Conservation (phyloP, 1,140 invertebrate species). For the Globodera rostochiensis region DNA sequence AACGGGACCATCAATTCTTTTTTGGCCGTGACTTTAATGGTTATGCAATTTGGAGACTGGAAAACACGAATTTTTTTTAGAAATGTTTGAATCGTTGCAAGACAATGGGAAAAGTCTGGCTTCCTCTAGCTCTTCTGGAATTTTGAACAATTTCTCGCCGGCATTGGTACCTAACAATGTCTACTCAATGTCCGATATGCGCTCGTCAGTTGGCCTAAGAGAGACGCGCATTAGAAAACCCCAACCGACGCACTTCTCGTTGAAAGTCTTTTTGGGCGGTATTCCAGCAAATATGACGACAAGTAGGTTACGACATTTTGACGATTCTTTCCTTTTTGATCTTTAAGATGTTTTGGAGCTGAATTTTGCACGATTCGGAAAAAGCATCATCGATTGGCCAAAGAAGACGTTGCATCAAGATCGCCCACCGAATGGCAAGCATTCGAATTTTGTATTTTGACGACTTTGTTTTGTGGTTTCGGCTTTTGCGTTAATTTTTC, state of each 20-base stretch:
- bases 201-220: background rate
- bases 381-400: conserved; percentile 34
- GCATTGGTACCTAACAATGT: background rate
- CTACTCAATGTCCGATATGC: background rate
- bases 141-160: background rate
- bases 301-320: conserved; percentile 17
- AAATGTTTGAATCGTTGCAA: conserved; percentile 13
- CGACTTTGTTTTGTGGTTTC: background rate
- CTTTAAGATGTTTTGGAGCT: conserved; percentile 29
- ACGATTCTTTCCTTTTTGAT: background rate
- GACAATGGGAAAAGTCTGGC: background rate
- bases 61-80: background rate
- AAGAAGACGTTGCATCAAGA: conserved; percentile 31
- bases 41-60: background rate
- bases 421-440: conserved; percentile 29
- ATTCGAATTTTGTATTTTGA: background rate
- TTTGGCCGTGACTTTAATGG: conserved; percentile 22
- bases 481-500: background rate
- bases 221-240: background rate
- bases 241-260: conserved; percentile 14
- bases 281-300: conserved; percentile 16
- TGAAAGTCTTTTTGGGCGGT: conserved; percentile 38
- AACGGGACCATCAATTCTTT: conserved; percentile 6
- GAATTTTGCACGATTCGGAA: conserved; percentile 35
- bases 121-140: no score